Percentiles rank a stretch among this genome's conserved stretches.
phyloP scores from a whole-genome alignment of 2,888 invertebrate species.

The Leptinotarsa juncta region DNA sequence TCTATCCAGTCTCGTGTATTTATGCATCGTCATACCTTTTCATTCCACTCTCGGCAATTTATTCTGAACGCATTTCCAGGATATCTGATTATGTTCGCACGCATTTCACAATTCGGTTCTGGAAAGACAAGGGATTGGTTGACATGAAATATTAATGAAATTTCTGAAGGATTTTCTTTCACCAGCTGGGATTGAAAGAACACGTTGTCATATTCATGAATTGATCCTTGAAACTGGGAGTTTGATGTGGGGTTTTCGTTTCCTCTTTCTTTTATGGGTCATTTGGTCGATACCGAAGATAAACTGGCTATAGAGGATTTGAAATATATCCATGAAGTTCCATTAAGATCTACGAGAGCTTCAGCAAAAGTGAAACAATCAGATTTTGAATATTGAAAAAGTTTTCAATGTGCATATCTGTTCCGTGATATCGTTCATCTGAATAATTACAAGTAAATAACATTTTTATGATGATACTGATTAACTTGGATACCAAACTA shows the following conservation, averaged over 20 bases:
- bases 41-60: constrained; percentile 28
- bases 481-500: too few species aligned
- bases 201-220: constrained; percentile 21
- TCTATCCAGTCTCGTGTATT: neutral
- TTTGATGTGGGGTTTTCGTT: constrained; percentile 1
- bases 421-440: too few species aligned
- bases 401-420: too few species aligned
- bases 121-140: constrained; percentile 35
- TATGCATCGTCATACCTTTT: constrained; percentile 9
- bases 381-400: too few species aligned
- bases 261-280: constrained; percentile 1
- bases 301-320: neutral
- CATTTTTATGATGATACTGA: too few species aligned
- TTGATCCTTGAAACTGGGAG: constrained; percentile 7
- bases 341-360: too few species aligned
- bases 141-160: constrained; percentile 43
- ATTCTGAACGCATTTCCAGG: constrained; percentile 28
- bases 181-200: constrained; percentile 24
- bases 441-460: too few species aligned
- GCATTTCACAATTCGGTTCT: constrained; percentile 32
- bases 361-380: too few species aligned
- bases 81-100: constrained; percentile 38
- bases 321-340: neutral
- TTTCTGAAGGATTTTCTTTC: constrained; percentile 18
- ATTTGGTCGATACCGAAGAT: neutral